Percentiles rank a stretch among this genome's conserved stretches.
Evolutionary conservation across 1,140 invertebrate species (phyloP).

Genomic region (Dreissena polymorpha): DNA sequence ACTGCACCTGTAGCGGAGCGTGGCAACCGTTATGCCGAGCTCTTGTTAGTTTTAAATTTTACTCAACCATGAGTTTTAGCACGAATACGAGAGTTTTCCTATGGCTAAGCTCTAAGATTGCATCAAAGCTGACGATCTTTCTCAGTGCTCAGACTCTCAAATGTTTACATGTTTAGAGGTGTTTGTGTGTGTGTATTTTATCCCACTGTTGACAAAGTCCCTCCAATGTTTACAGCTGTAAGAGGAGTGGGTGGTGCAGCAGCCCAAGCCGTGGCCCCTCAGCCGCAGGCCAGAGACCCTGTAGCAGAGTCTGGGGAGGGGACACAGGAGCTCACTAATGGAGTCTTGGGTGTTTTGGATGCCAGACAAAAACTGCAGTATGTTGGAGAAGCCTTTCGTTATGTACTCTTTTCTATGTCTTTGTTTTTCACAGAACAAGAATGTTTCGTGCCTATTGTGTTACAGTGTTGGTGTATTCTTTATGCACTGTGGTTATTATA

Average conservation of each 20-base stretch:
- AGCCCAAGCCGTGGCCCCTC: conserved; percentile 1
- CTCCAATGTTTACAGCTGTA: too few species aligned
- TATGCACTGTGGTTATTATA: neutral
- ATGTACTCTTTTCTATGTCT: neutral
- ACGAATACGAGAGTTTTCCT: too few species aligned
- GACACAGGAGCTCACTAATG: conserved; percentile 60
- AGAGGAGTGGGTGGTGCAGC: neutral
- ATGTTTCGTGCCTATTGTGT: neutral
- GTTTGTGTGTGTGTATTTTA: too few species aligned
- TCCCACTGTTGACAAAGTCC: too few species aligned
- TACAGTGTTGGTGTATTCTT: neutral
- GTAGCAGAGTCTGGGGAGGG: conserved; percentile 46
- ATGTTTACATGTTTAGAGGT: too few species aligned
- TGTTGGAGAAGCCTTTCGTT: conserved; percentile 30
- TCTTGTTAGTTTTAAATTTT: too few species aligned
- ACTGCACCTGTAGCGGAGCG: too few species aligned
- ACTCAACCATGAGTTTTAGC: too few species aligned
- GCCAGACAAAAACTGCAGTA: conserved; percentile 71
- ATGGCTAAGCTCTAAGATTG: too few species aligned
- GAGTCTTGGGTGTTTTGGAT: conserved; percentile 66
- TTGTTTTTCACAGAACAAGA: neutral
- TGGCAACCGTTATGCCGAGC: too few species aligned
- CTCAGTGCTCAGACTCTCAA: too few species aligned
- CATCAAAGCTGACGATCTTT: too few species aligned
- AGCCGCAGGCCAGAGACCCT: conserved; percentile 17